Percentiles rank a stretch among this genome's conserved stretches.
phyloP scores from a whole-genome alignment of 2,888 invertebrate genomes.

The Heliconius sara region DNA sequence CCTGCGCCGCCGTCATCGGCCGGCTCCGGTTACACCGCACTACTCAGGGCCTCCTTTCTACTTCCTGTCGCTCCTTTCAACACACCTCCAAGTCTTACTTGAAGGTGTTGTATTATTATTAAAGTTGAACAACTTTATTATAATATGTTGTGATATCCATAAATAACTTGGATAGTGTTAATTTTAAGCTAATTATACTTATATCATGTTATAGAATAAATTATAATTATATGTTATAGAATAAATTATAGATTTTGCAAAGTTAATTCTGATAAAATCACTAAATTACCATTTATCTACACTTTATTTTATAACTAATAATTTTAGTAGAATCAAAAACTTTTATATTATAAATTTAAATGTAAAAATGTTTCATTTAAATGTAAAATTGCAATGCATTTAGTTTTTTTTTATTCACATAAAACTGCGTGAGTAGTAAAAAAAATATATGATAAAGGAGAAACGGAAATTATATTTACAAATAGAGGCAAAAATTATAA shows the following conservation, averaged over 20 bases:
- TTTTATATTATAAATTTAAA: too few relatives aligned
- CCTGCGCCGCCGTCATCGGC: not conserved
- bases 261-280: not conserved
- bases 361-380: too few relatives aligned
- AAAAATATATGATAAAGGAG: not conserved
- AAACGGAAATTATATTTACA: not conserved
- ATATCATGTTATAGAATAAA: not conserved
- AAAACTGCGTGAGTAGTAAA: not conserved
- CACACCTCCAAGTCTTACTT: not conserved
- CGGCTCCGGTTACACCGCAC: slow-evolving; percentile 23
- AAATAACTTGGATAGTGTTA: not conserved
- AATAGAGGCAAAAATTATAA: not conserved
- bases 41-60: not conserved
- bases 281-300: not conserved
- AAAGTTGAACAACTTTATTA: too few relatives aligned
- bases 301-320: not conserved
- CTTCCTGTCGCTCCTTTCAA: slow-evolving; percentile 2
- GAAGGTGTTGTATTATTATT: not conserved
- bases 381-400: not conserved
- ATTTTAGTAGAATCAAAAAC: too few relatives aligned
- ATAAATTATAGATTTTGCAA: not conserved
- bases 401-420: not conserved
- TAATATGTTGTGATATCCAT: not conserved
- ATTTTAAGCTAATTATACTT: not conserved
- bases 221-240: not conserved